These are phyloP conservation scores for Conchocele bisecta DNA, from an alignment of 2,888 invertebrate genomes.

Conservation along the genomic window DNA sequence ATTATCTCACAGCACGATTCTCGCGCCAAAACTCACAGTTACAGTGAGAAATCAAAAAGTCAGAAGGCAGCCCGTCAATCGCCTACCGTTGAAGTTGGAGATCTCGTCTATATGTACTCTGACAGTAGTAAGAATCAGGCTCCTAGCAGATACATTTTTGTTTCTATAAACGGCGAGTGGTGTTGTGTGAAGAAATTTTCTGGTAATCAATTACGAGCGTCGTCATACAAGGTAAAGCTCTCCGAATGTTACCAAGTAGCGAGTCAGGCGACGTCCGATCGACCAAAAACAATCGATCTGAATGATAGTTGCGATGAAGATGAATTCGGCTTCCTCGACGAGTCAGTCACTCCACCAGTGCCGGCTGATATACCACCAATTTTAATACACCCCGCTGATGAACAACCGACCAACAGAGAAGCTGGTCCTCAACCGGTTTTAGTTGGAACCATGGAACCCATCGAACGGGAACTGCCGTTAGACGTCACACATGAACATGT, in stretches of 20 bases:
- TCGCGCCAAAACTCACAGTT: conserved; percentile 47
- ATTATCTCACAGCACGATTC: conserved; percentile 47
- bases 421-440: too few species aligned
- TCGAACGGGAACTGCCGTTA: too few species aligned
- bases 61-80: neutral
- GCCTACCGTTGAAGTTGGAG: conserved; percentile 33
- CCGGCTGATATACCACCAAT: too few species aligned
- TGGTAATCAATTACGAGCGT: conserved; percentile 40
- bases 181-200: conserved; percentile 50
- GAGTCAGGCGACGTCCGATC: neutral
- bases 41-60: conserved; percentile 52
- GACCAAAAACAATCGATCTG: too few species aligned
- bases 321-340: too few species aligned
- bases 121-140: conserved; percentile 40
- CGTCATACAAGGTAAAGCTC: conserved; percentile 48
- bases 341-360: too few species aligned
- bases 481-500: too few species aligned
- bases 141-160: conserved; percentile 48
- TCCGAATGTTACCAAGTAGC: conserved; percentile 48
- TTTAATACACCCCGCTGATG: too few species aligned
- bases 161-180: conserved; percentile 41
- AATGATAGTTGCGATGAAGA: too few species aligned
- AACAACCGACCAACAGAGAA: too few species aligned
- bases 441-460: too few species aligned
- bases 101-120: conserved; percentile 46